Evolutionary conservation across 2,797 vertebrate genomes (phyloP).

Genomic region (Ctenosaura bakeri): DNA sequence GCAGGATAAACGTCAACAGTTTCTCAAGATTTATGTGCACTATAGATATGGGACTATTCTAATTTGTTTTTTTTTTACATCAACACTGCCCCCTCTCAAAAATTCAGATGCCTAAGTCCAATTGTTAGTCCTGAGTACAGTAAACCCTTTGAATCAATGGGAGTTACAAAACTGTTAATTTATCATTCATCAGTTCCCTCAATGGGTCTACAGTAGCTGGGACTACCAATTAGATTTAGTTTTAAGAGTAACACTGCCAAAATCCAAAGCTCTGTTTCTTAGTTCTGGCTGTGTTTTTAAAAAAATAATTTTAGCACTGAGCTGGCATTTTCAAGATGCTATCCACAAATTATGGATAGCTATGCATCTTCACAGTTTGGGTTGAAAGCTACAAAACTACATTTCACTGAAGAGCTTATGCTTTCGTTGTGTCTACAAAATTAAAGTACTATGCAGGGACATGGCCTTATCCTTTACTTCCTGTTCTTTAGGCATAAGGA

Average conservation of each 20-base stretch:
- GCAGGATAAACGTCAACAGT: not conserved
- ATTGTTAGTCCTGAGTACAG: too few relatives aligned
- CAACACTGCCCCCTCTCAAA: too few relatives aligned
- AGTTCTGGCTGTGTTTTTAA: not conserved
- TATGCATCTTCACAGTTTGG: slow-evolving; percentile 8
- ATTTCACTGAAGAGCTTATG: slow-evolving; percentile 62
- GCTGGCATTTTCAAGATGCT: not conserved
- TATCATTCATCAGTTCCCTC: too few relatives aligned
- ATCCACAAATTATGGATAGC: not conserved
- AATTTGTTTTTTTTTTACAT: too few relatives aligned
- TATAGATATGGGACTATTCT: not conserved
- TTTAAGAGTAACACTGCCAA: too few relatives aligned
- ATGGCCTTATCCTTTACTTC: slow-evolving; percentile 76
- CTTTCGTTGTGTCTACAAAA: slow-evolving; percentile 36
- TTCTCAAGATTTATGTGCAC: not conserved
- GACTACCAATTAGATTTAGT: too few relatives aligned
- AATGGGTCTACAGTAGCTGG: too few relatives aligned
- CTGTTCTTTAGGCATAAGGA: slow-evolving; percentile 66
- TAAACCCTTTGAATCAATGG: too few relatives aligned
- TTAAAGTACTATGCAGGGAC: slow-evolving; percentile 68
- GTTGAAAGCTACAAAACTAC: slow-evolving; percentile 59
- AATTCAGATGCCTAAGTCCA: not conserved
- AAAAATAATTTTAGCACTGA: not conserved
- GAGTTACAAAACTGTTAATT: too few relatives aligned
- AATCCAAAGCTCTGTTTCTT: not conserved